These are phyloP conservation scores for Strix aluco DNA, from an alignment of 2,113 vertebrate species.

Conservation along the genomic window DNA sequence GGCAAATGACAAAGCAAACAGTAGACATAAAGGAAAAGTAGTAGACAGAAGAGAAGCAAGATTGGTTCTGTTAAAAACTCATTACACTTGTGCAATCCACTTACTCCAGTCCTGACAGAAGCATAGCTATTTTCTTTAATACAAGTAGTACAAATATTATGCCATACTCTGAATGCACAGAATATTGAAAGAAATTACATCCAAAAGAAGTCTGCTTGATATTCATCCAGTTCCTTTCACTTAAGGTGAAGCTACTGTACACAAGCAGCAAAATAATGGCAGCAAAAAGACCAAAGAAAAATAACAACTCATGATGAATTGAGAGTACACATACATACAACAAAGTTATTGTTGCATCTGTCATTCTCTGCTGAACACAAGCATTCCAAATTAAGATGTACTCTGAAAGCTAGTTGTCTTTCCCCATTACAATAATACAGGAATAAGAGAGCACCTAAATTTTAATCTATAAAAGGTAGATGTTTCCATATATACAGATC, in stretches of 20 bases:
- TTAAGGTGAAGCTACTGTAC: background rate
- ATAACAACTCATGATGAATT: background rate
- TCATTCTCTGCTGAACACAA: background rate
- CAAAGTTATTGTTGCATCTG: background rate
- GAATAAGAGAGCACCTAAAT: background rate
- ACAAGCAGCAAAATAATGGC: background rate
- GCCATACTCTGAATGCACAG: background rate
- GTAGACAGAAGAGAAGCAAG: background rate
- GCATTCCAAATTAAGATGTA: background rate
- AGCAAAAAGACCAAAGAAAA: background rate
- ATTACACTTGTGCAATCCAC: background rate
- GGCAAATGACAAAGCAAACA: background rate
- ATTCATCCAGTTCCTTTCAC: background rate
- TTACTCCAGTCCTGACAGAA: background rate
- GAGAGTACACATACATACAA: background rate
- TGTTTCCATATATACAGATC: background rate
- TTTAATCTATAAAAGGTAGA: background rate
- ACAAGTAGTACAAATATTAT: background rate
- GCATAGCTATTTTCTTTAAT: background rate
- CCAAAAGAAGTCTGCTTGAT: background rate
- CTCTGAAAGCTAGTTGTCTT: background rate
- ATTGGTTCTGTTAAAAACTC: background rate
- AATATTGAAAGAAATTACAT: background rate
- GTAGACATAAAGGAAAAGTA: background rate
- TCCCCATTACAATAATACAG: background rate